Evolutionary conservation across 2,797 vertebrate species (phyloP).

Genomic region (Peromyscus eremicus): DNA sequence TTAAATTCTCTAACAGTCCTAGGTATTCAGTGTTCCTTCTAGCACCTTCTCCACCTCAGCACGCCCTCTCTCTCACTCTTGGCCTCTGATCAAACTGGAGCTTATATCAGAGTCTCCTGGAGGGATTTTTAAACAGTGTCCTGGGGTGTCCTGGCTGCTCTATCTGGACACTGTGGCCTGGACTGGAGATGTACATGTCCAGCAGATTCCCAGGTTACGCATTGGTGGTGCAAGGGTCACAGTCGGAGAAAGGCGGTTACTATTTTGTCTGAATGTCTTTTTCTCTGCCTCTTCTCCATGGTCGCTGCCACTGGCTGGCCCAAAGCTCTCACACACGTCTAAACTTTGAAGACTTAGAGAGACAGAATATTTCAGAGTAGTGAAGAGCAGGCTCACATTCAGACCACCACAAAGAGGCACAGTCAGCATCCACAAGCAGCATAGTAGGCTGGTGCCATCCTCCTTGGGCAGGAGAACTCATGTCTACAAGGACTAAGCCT

Average conservation of each 20-base stretch:
- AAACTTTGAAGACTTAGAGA: slow-evolving; percentile 4
- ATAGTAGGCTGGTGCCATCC: rapidly evolving
- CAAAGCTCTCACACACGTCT: neutral
- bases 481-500: neutral
- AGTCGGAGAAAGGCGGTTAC: neutral
- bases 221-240: neutral
- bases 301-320: neutral
- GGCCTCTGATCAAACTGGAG: neutral
- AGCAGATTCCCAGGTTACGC: neutral
- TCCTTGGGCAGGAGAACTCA: neutral
- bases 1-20: neutral
- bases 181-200: neutral
- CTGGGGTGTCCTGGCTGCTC: neutral
- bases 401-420: no score
- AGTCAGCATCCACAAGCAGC: neutral
- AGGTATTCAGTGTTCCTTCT: neutral
- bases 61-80: neutral
- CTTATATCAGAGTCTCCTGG: neutral
- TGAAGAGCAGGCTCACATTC: neutral
- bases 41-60: neutral
- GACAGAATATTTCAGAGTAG: neutral
- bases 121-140: neutral
- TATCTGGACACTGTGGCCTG: neutral
- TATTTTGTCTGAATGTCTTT: neutral
- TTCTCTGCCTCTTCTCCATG: neutral